Percentiles rank a stretch among this genome's conserved stretches.
Evolutionary conservation across 2,113 vertebrate species (phyloP).

Genomic region (Lasiurus borealis): DNA sequence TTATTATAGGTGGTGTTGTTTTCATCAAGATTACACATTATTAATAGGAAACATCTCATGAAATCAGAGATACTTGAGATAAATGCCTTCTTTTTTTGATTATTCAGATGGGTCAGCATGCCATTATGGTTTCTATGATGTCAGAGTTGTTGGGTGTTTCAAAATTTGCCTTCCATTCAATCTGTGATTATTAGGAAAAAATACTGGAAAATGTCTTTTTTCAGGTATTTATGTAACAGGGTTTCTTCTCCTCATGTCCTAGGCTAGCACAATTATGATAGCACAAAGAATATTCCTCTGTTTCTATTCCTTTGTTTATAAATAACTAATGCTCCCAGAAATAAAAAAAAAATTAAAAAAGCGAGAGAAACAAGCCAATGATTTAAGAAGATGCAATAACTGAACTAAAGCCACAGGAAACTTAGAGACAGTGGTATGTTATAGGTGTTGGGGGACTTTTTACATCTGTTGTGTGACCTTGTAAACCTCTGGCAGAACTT

Average conservation of each 20-base stretch:
- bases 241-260: neutral
- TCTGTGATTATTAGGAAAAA: neutral
- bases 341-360: neutral
- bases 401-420: conserved; percentile 56
- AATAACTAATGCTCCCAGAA: neutral
- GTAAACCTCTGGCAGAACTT: conserved; percentile 51
- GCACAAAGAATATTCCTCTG: neutral
- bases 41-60: neutral
- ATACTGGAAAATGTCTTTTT: neutral
- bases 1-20: neutral
- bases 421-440: neutral
- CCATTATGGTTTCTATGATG: neutral
- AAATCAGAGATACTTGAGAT: conserved; percentile 30
- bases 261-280: neutral
- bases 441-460: conserved; percentile 17
- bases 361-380: neutral
- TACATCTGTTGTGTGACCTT: conserved; percentile 64
- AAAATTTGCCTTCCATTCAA: neutral
- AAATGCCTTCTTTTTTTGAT: neutral
- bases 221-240: neutral
- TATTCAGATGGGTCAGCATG: neutral
- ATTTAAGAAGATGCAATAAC: neutral
- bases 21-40: neutral
- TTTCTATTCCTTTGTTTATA: conserved; percentile 31
- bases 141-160: neutral